Conservation (phyloP, 2,113 vertebrate species). For the Lagopus muta region DNA sequence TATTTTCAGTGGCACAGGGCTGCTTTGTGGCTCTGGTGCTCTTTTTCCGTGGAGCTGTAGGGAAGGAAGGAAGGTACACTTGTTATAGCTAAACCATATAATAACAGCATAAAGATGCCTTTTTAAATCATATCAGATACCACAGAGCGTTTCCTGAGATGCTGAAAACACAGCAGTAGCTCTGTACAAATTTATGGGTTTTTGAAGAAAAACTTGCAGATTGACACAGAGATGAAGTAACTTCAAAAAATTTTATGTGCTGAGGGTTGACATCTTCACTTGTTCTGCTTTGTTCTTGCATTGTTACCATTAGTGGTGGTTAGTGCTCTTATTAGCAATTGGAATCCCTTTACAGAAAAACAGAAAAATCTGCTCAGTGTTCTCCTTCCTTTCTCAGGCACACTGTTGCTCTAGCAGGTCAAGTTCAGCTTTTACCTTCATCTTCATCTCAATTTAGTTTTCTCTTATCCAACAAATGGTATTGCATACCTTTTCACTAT, state of each 20-base stretch:
- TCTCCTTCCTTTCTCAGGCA: neutral
- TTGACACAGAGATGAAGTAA: neutral
- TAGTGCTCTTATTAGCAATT: neutral
- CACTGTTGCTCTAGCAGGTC: rapidly evolving
- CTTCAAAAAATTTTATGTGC: neutral
- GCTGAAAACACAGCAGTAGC: neutral
- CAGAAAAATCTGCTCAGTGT: rapidly evolving
- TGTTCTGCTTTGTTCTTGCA: neutral
- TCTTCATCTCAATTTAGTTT: neutral
- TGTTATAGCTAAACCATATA: neutral
- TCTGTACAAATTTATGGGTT: neutral
- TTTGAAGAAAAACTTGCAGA: neutral
- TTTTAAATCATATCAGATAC: neutral
- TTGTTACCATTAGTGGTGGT: neutral
- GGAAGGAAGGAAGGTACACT: neutral
- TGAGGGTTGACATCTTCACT: neutral
- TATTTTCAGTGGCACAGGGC: neutral
- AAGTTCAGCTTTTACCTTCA: neutral
- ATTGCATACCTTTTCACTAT: neutral
- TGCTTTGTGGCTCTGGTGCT: neutral
- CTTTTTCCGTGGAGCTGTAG: neutral
- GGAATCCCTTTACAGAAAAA: neutral
- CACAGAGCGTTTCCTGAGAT: neutral
- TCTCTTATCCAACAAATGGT: neutral
- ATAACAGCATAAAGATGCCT: neutral